Evolutionary conservation across 2,113 vertebrate species (phyloP), one percentile per base, ranked within the genome.

Genomic region (Cavia aperea): DNA sequence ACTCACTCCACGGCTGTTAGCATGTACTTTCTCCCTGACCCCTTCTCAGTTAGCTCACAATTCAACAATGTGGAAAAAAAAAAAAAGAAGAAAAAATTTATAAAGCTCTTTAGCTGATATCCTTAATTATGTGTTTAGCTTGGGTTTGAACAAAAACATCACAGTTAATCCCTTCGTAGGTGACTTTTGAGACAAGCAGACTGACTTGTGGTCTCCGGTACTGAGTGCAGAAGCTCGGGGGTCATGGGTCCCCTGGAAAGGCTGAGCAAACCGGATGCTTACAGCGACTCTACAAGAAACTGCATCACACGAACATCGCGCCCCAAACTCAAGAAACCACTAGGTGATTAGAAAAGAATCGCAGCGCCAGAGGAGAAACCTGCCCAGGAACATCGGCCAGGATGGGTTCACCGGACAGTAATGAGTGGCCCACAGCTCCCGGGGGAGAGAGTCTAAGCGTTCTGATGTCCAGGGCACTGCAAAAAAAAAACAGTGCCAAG

Each of bases 61-160:
- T n/a, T 31, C 62, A 46, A n/a, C 33, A 51, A 65, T 51, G 65
- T 54, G 60, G 14, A 14, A 58, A 54, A 75, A 86, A 60, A 60
- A 31, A 36, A 84, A 62, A 43, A 9, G 23, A 18, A 33, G 65
- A 13, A 43, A 46, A 82, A 31, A 6, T 6, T 19, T 26, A 24
- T 13, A 86, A 92, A 62, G 9, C 94, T 86, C 95, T 95, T 86
- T 77, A 43, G 68, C 81, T 89, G 88, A 62, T 0, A 16, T 68
- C 83, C 81, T 70, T n/a, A 93, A 56, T 83, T 31, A 51, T 56
- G 54, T 56, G 36, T 19, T 79, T 79, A 51, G 15, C 46, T 18
- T 51, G 46, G 26, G 26, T 7, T 33, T 79, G 31, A 56, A 56
- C 4, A 18, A 56, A 18, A 79, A 56, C 51, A n/a, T n/a, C 31